Evolutionary conservation across 2,797 vertebrate genomes (phyloP), one percentile per base, ranked within the genome.

Genomic region (Monodelphis domestica): DNA sequence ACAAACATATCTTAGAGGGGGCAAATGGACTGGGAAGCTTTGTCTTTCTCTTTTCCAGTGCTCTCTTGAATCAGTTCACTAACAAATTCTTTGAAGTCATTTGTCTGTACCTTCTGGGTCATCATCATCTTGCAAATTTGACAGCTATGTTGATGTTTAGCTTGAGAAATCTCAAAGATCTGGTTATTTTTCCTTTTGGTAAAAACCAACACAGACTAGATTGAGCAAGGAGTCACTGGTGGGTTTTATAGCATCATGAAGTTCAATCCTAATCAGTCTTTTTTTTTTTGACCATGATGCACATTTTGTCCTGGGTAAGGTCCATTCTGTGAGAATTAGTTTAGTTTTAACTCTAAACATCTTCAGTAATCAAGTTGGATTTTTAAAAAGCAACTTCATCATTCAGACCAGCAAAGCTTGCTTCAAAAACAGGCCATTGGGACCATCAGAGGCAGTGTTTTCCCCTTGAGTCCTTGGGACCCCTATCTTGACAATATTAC

Each of bases 291-390:
- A 99, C 99, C 99, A 99, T 99, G 94, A 99, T 99, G 98, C 99
- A 99, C 99, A 99, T 99, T 97, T 99, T 99, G 98, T 99, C 99
- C 1, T 99, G 98, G 88, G 99, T 99, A 93, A 99, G 99, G 98
- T 99, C 99, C 99, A 99, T 99, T 96, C 99, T 99, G n/a, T 99
- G 99, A 98, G 99, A 99, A 98, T 99, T 99, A 95, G 99, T 99
- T 94, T 99, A 99, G 96, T 99, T 99, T 97, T 99, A 99, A 97
- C 99, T 99, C 98, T 99, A 99, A 93, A 99, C 99, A 0, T 99
- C 99, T 95, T 99, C 99, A 0, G 99, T 99, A 93, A 99, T 99
- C 91, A 99, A 98, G 96, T 99, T 99, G 97, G 99, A 99, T 97
- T 99, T 63, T 99, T 99, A 98, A 99, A 78, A 99, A 53, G 99